phyloP scores from a whole-genome alignment of 2,888 invertebrate species.

The Zhuqinia jingwanae region DNA sequence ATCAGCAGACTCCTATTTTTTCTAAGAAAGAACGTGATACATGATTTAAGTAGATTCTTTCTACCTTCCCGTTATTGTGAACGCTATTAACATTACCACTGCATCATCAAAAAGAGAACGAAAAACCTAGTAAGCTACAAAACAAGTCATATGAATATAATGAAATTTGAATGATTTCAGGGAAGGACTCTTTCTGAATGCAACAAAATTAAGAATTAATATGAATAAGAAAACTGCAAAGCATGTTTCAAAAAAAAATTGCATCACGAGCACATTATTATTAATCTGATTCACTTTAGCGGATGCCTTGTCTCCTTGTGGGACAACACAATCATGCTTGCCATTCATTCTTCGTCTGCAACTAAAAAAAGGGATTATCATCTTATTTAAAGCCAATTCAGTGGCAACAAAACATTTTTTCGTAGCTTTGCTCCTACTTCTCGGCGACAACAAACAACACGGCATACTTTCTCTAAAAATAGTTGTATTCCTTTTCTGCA shows the following conservation, averaged over 20 bases:
- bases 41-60: constrained; percentile 18
- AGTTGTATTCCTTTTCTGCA: constrained; percentile 26
- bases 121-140: constrained; percentile 17
- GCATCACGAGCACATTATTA: constrained; percentile 69
- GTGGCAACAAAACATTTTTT: constrained; percentile 5
- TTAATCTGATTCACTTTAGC: constrained; percentile 65
- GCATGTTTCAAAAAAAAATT: constrained; percentile 45
- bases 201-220: constrained; percentile 42
- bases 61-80: constrained; percentile 47
- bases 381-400: constrained; percentile 42
- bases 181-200: constrained; percentile 34
- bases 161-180: constrained; percentile 53
- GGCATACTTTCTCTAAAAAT: constrained; percentile 64
- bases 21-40: constrained; percentile 35
- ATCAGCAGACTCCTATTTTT: constrained; percentile 7
- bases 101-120: neutral
- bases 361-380: constrained; percentile 48
- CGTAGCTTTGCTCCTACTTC: too few species aligned
- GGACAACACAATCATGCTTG: constrained; percentile 50
- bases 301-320: constrained; percentile 46
- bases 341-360: constrained; percentile 22
- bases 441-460: neutral
- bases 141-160: constrained; percentile 44
- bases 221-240: constrained; percentile 43
- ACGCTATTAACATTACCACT: constrained; percentile 49